phyloP scores from a whole-genome alignment of 2,113 vertebrate species.

The Castor canadensis region DNA sequence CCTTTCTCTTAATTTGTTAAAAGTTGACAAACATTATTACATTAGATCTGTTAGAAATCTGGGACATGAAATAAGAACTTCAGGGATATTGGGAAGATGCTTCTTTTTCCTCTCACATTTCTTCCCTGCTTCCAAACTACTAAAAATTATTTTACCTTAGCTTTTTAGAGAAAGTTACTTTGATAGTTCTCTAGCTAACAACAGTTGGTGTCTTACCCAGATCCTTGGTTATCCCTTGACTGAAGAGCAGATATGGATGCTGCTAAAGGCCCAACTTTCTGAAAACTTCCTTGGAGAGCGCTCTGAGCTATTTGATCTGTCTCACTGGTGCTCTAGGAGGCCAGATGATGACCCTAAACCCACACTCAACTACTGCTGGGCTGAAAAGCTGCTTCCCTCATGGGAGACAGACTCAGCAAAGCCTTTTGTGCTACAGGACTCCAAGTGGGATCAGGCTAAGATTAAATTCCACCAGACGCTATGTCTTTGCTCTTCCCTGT shows the following conservation, averaged over 20 bases:
- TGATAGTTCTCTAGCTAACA: not conserved
- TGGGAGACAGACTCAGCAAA: not conserved
- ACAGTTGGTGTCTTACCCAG: not conserved
- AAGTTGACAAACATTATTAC: not conserved
- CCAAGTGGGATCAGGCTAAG: not conserved
- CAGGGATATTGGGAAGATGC: not conserved
- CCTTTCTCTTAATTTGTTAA: not conserved
- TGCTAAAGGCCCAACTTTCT: not conserved
- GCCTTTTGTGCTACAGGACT: not conserved
- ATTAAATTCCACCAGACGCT: not conserved
- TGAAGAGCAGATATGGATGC: not conserved
- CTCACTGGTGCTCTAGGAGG: not conserved
- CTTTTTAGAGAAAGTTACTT: not conserved
- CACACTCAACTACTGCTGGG: not conserved
- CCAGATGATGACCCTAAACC: too few species aligned
- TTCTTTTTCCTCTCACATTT: rapidly evolving
- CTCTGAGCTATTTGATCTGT: not conserved
- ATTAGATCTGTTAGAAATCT: not conserved
- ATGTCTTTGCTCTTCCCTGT: not conserved
- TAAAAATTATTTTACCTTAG: not conserved
- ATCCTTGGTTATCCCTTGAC: not conserved
- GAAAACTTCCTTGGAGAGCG: not conserved
- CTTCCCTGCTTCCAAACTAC: not conserved
- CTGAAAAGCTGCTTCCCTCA: not conserved
- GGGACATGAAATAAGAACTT: not conserved